A percentile compares a stretch with the other conserved stretches of the same genome.
These are phyloP conservation scores for Lophotis ruficrista DNA, from an alignment of 2,113 vertebrate genomes.

Conservation along the genomic window DNA sequence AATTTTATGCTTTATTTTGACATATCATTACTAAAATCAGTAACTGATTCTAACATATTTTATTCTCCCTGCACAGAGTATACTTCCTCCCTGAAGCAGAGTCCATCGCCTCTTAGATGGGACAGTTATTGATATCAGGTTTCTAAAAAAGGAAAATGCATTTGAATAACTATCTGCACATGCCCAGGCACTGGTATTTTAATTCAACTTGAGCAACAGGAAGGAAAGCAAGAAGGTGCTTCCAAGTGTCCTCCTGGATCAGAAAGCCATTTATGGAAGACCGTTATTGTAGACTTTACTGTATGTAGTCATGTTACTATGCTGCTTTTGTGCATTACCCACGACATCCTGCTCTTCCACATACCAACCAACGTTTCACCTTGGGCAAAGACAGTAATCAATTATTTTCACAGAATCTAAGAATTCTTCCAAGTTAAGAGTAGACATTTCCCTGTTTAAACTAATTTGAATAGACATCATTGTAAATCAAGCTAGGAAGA, in stretches of 20 bases:
- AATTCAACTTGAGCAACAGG: neutral
- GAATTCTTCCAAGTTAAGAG: neutral
- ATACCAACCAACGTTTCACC: neutral
- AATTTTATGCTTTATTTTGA: neutral
- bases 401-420: neutral
- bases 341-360: neutral
- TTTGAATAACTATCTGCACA: neutral
- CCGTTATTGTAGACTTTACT: neutral
- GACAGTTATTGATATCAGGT: neutral
- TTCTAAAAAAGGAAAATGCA: neutral
- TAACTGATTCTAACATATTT: neutral
- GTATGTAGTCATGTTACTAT: neutral
- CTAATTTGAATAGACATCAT: neutral
- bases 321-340: neutral
- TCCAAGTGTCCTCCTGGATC: neutral
- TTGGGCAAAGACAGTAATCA: neutral
- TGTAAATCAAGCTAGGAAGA: neutral
- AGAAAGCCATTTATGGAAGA: neutral
- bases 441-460: fast-evolving
- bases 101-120: neutral
- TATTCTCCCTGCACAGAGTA: neutral
- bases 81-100: neutral
- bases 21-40: neutral
- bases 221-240: neutral
- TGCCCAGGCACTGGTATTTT: neutral